Evolutionary conservation across 2,888 invertebrate species (phyloP), one percentile per base, ranked within the genome.

Genomic region (Agrotis puta): DNA sequence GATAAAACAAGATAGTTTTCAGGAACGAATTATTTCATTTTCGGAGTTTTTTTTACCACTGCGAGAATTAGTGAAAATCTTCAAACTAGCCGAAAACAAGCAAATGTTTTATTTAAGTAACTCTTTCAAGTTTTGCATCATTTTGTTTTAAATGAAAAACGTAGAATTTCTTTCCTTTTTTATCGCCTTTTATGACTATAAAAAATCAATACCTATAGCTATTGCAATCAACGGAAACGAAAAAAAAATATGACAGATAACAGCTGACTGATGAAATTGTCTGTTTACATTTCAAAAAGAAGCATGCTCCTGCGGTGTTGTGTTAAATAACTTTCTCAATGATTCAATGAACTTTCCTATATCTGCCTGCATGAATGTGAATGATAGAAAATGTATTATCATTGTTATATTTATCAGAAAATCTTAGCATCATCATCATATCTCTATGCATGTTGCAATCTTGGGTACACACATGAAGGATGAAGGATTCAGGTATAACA

Each of bases 381-480:
- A 39, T 66, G 43, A 43, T 43, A n/a, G 39, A 39, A 20, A 50
- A n/a, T 18, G 18, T 24, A 1, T 51, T 43, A 7, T 27, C 2
- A 24, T 43, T 67, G 20, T 54, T 5, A 27, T 9, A 45, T 5
- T 33, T 33, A 59, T 45, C 9, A 53, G 5, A 39, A 53, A 24
- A 4, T 53, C 43, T 9, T n/a, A 43, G 18, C 50, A 18, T 43
- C 9, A 16, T 24, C 62, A 20, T 20, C 14, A 45, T 22, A 22
- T 45, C 20, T 63, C 6, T 14, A 67, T 63, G 67, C 63, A 67
- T 53, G 27, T 27, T 53, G 22, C 14, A 53, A 18, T 22, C 9
- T 62, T 14, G n/a, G n/a, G n/a, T n/a, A n/a, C n/a, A n/a, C n/a
- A n/a, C n/a, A n/a, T n/a, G n/a, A n/a, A n/a, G n/a, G n/a, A n/a